These are phyloP conservation scores for Megaleporinus macrocephalus DNA, from an alignment of 2,113 vertebrate genomes.

Conservation along the genomic window DNA sequence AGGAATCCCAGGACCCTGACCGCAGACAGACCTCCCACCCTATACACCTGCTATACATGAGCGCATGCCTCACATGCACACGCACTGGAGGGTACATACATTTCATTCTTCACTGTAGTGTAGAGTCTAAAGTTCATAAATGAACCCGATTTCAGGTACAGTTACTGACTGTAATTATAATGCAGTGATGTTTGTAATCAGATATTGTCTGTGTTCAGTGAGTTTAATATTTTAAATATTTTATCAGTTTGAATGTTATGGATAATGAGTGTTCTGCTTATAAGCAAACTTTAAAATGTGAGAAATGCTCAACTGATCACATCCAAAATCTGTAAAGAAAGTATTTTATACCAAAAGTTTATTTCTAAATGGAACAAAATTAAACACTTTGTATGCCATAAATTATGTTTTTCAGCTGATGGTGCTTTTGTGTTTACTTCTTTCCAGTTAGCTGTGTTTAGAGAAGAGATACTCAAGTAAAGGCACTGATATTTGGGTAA, in stretches of 20 bases:
- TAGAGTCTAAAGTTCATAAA: neutral
- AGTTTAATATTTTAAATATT: neutral
- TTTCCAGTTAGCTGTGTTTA: too few species aligned
- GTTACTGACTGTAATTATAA: neutral
- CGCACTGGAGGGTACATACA: neutral
- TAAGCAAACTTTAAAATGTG: neutral
- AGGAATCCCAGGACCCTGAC: constrained; percentile 38
- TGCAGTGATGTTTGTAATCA: neutral
- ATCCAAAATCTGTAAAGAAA: neutral
- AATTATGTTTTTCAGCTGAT: too few species aligned
- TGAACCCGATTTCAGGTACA: neutral
- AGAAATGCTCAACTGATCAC: neutral
- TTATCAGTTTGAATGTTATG: too few species aligned
- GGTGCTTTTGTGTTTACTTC: too few species aligned
- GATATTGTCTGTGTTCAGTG: neutral
- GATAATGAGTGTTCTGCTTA: neutral
- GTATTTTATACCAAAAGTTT: too few species aligned
- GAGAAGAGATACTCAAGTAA: too few species aligned
- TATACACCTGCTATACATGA: constrained; percentile 70
- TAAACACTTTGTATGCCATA: too few species aligned
- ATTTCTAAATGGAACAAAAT: too few species aligned
- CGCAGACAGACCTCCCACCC: constrained; percentile 57
- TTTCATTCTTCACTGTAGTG: constrained; percentile 37
- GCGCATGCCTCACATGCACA: constrained; percentile 50
- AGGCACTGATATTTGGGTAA: too few species aligned